These are phyloP conservation scores for Lepus townsendii DNA, from an alignment of 2,797 vertebrate species.

Conservation along the genomic window DNA sequence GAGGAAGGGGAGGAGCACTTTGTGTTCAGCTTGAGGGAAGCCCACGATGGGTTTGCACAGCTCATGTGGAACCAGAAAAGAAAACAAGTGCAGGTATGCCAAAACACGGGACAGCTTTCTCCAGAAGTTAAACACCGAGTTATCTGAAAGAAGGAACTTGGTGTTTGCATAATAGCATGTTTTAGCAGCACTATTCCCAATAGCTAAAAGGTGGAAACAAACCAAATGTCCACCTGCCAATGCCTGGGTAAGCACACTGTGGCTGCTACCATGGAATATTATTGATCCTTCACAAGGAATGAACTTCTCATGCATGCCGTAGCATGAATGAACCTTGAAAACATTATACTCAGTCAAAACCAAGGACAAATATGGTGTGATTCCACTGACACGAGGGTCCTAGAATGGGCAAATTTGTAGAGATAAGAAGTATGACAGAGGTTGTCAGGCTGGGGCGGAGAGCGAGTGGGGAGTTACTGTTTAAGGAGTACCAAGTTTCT, in stretches of 20 bases:
- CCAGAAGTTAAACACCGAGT: not conserved
- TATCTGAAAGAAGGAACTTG: not conserved
- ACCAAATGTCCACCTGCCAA: not conserved
- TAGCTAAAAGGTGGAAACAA: not conserved
- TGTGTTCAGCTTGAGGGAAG: not conserved
- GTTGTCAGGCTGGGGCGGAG: not conserved
- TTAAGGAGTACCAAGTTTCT: conserved; percentile 35
- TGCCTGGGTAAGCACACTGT: not conserved
- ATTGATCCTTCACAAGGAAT: conserved; percentile 6
- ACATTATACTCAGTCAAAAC: conserved; percentile 40
- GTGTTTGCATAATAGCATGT: not conserved
- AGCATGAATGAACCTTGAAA: conserved; percentile 2
- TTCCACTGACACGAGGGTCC: not conserved
- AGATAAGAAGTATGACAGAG: not conserved
- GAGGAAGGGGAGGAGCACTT: not conserved
- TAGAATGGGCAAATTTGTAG: not conserved
- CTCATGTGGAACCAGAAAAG: not conserved
- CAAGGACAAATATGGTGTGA: conserved; percentile 6
- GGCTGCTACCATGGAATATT: not conserved
- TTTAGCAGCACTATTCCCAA: not conserved
- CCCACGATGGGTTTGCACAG: not conserved
- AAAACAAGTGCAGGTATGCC: not conserved
- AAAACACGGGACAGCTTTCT: not conserved
- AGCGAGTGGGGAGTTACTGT: not conserved
- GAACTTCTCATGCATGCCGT: not conserved